Evolutionary conservation across 92 coral and sea anemone species (phyloP).

Genomic region (Umimayanthus kanabou): DNA sequence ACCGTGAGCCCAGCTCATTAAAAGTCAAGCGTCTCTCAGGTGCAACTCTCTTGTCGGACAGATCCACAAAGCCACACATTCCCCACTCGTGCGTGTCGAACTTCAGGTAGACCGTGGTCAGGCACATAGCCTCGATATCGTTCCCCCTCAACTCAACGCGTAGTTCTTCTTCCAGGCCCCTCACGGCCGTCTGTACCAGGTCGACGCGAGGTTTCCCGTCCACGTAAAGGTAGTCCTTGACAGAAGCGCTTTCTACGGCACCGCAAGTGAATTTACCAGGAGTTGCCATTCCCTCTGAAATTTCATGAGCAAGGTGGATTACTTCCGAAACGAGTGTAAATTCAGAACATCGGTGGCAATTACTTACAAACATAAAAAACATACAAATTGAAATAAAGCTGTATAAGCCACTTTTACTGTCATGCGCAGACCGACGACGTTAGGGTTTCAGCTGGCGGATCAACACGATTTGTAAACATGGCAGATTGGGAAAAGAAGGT

Average conservation of each 20-base stretch:
- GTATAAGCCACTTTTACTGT: too few relatives aligned
- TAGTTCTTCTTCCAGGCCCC: constrained; percentile 95
- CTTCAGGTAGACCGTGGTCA: constrained; percentile 92
- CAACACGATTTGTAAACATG: too few relatives aligned
- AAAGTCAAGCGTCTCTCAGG: constrained; percentile 85
- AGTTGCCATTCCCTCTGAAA: constrained; percentile 92
- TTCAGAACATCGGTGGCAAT: too few relatives aligned
- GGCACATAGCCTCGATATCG: constrained; percentile 85
- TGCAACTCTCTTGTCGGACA: constrained; percentile 86
- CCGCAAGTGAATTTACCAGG: constrained; percentile 97
- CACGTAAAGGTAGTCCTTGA: constrained; percentile 72
- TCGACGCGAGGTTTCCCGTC: constrained; percentile 65
- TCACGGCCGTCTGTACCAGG: constrained; percentile 86
- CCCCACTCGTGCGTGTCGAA: constrained; percentile 99
- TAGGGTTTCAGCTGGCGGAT: too few relatives aligned
- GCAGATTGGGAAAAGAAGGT: too few relatives aligned
- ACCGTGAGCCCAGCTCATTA: constrained; percentile 80
- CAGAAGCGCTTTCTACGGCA: constrained; percentile 95
- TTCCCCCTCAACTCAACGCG: constrained; percentile 78
- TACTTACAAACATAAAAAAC: too few relatives aligned
- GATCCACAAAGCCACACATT: constrained; percentile 95
- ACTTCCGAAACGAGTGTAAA: too few relatives aligned
- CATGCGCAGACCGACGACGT: too few relatives aligned
- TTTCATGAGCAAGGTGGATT: background rate
- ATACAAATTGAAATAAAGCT: too few relatives aligned